Evolutionary conservation across 1,140 invertebrate species (phyloP).

Genomic region (Adelges cooleyi): DNA sequence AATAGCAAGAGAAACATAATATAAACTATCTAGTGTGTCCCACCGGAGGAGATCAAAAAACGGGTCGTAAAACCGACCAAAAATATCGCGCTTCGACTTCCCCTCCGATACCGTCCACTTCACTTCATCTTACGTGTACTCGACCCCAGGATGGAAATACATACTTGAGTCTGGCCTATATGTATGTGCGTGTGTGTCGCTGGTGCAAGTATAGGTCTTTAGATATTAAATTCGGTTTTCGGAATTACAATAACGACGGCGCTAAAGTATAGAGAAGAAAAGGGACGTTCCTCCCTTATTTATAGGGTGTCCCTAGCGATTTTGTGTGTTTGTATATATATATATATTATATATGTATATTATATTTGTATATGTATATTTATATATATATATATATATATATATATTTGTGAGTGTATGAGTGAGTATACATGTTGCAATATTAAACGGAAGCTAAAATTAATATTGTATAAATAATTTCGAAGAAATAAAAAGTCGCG

Average conservation of each 20-base stretch:
- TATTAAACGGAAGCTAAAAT: slow-evolving; percentile 19
- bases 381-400: too few species aligned
- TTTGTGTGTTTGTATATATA: too few species aligned
- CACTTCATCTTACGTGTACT: not conserved
- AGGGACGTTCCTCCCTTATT: slow-evolving; percentile 2
- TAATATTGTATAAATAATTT: slow-evolving; percentile 27
- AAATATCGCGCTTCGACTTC: slow-evolving; percentile 7
- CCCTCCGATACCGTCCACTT: not conserved
- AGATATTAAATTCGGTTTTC: slow-evolving; percentile 21
- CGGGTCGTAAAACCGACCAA: slow-evolving; percentile 10
- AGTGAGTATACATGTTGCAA: too few species aligned
- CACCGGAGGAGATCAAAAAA: slow-evolving; percentile 10
- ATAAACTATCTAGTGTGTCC: not conserved
- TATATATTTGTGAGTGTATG: too few species aligned
- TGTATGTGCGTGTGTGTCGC: not conserved
- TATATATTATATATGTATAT: too few species aligned
- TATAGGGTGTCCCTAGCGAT: not conserved
- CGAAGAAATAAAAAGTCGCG: too few species aligned
- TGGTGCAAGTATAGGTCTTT: not conserved
- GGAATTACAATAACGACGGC: not conserved
- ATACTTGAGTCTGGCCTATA: not conserved
- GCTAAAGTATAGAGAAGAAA: not conserved
- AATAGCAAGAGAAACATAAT: not conserved
- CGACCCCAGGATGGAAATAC: not conserved
- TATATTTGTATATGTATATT: slow-evolving; percentile 8